Evolutionary conservation across 92 coral and sea anemone genomes (phyloP).

Genomic region (Porites evermanni): DNA sequence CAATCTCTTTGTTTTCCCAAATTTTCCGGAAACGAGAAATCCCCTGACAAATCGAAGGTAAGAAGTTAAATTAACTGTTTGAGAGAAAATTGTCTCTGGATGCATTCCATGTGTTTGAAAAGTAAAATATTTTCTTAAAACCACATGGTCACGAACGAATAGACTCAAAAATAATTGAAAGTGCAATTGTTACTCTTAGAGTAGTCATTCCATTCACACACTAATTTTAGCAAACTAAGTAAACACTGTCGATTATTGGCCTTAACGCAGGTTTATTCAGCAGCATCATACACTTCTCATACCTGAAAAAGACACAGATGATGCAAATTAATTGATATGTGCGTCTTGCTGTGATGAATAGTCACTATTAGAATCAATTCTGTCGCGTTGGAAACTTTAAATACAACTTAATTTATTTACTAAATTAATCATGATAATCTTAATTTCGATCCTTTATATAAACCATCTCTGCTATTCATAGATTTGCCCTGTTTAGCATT

Average conservation of each 20-base stretch:
- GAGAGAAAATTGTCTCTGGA: neutral
- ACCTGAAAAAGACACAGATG: too few relatives aligned
- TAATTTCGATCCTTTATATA: too few relatives aligned
- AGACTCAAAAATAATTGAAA: neutral
- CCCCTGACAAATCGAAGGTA: constrained; percentile 18
- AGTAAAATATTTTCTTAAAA: neutral
- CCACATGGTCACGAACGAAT: constrained; percentile 25
- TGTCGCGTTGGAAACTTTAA: too few relatives aligned
- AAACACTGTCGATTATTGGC: neutral
- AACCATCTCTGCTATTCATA: too few relatives aligned
- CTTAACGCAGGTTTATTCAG: neutral
- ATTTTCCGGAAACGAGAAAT: constrained; percentile 33
- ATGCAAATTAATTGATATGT: too few relatives aligned
- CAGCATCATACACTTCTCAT: neutral
- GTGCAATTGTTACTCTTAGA: neutral
- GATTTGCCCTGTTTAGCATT: too few relatives aligned
- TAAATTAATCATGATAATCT: too few relatives aligned
- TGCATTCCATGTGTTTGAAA: neutral
- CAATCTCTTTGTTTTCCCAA: constrained; percentile 38
- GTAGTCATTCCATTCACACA: neutral
- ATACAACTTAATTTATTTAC: too few relatives aligned
- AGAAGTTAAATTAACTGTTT: neutral
- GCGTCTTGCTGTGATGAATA: too few relatives aligned
- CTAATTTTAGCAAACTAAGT: neutral
- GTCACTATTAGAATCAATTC: too few relatives aligned